Conservation (phyloP, 2,113 vertebrate genomes). For the Plotosus lineatus region DNA sequence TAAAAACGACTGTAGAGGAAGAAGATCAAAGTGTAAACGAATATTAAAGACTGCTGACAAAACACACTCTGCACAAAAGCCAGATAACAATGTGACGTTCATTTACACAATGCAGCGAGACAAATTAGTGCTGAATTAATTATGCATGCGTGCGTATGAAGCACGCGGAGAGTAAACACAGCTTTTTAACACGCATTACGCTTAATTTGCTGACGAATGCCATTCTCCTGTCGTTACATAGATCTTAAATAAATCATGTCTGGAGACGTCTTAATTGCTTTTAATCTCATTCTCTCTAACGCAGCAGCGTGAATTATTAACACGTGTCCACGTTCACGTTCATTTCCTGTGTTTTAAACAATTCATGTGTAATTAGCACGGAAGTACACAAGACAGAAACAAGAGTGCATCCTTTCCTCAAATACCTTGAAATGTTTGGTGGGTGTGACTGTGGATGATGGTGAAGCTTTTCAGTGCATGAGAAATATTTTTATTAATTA, state of each 20-base stretch:
- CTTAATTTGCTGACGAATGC: conserved; percentile 60
- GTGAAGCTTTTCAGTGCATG: background rate
- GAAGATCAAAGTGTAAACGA: conserved; percentile 2
- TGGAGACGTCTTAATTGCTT: conserved; percentile 74
- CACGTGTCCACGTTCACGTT: conserved; percentile 64
- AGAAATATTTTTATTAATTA: background rate
- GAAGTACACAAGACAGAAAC: background rate
- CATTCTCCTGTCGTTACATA: conserved; percentile 60
- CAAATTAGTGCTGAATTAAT: conserved; percentile 62
- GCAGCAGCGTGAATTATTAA: conserved; percentile 74
- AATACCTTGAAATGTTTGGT: background rate
- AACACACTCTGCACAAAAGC: conserved; percentile 50
- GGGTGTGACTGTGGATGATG: background rate
- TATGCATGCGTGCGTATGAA: conserved; percentile 60
- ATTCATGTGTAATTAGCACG: background rate
- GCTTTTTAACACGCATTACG: conserved; percentile 61
- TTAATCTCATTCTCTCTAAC: conserved; percentile 64
- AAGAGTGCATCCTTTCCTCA: background rate
- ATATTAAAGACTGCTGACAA: conserved; percentile 11
- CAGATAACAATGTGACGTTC: conserved; percentile 48
- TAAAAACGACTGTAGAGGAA: background rate
- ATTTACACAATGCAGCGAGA: conserved; percentile 57
- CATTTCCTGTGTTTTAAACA: background rate
- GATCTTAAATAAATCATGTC: conserved; percentile 61
- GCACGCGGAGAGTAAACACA: conserved; percentile 65